Base-by-base conservation (phyloP, 2,113 vertebrate species). In the Scalopus aquaticus region DNA sequence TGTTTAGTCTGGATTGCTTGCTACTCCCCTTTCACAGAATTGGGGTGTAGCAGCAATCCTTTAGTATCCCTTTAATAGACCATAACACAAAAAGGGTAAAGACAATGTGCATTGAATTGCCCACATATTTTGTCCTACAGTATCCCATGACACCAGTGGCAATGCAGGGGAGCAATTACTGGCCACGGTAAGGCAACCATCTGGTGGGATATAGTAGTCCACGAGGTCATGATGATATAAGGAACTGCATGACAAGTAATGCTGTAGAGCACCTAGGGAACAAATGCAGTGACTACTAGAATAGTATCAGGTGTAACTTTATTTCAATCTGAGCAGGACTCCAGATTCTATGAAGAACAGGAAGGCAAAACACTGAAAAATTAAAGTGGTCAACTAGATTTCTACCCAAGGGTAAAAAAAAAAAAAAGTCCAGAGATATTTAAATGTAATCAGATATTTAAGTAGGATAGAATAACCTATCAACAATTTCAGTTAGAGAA, bases 281-380 rank as follows among this genome's bases (percentile, higher is more conserved):
- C 11, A 46, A 92, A 44, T 2, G 6, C 15, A 64, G 60, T 44
- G 37, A 39, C 12, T 1, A 70, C 35, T 74, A 69, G 9, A 62
- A 22, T n/a, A 89, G 54, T 56, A 72, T 64, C 15, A 85, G 37
- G 42, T 5, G 17, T 42, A 74, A 44, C 19, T 65, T 35, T 58
- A 19, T 12, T n/a, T 35, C 5, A n/a, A 51, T 69, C 35, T 80
- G 51, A 91, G 5, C 9, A 62, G 79, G 24, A 60, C 22, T 26
- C 62, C 11, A 85, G 2, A 10, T 62, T 81, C 67, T 46, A 20
- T 24, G 37, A 49, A 80, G 46, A 90, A 80, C 9, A 12, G 67
- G 24, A 85, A 74, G 19, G 16, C 19, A 44, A 94, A 94, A 69
- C 4, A 6, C 42, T 74, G 37, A 35, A 92, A 81, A 39, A 37